Evolutionary conservation across 2,888 invertebrate species (phyloP).

Genomic region (Nomada flava): DNA sequence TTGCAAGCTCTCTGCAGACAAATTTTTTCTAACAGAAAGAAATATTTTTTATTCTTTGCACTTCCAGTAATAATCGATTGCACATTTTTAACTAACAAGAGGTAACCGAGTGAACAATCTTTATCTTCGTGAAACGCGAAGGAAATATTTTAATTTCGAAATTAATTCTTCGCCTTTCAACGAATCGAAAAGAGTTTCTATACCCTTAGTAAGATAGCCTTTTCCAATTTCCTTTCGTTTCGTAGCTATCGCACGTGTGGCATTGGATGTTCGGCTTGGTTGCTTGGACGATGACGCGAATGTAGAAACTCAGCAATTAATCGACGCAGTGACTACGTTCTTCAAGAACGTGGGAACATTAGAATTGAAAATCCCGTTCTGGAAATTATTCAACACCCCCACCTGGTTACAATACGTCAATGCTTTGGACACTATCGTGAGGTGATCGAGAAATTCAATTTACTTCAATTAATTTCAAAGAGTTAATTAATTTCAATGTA

Average conservation of each 20-base stretch:
- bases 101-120: no score
- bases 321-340: slow-evolving; percentile 89
- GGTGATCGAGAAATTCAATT: slow-evolving; percentile 82
- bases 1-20: no score
- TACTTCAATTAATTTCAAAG: background rate
- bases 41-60: no score
- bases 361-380: slow-evolving; percentile 89
- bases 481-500: no score
- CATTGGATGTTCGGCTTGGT: slow-evolving; percentile 88
- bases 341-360: slow-evolving; percentile 88
- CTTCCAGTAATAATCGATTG: no score
- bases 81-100: no score
- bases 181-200: no score
- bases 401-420: slow-evolving; percentile 87
- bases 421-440: slow-evolving; percentile 89
- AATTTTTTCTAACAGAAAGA: no score
- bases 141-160: no score
- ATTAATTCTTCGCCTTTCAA: no score
- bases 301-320: slow-evolving; percentile 87
- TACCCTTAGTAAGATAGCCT: background rate
- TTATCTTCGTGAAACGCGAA: no score
- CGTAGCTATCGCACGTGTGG: slow-evolving; percentile 88
- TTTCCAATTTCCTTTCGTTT: background rate
- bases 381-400: slow-evolving; percentile 88
- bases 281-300: slow-evolving; percentile 86